Evolutionary conservation across 2,797 vertebrate genomes (phyloP), one percentile per base, ranked within the genome.

Genomic region (Oceanodroma leucorhoa): DNA sequence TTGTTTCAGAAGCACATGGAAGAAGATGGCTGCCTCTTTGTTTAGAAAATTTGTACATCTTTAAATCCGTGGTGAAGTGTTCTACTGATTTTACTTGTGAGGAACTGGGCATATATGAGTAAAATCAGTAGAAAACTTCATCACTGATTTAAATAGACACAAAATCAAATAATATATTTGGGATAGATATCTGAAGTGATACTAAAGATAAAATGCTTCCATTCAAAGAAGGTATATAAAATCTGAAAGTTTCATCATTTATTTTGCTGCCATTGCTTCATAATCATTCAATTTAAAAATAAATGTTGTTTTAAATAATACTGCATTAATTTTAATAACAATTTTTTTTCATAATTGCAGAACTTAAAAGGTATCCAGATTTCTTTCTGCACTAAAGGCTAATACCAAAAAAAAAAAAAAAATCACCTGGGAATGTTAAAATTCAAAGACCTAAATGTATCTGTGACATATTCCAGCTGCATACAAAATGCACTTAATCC

Each of bases 391-490:
- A 75, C 65, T 78, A 46, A 73, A 87, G 43, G 18, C 66, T 92
- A 66, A 97, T 89, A 94, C 19, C 22, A 46, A 23, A 34, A 58
- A 57, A 96, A 95, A 97, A 61, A 57, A 57, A 26, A 41, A 84
- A 20, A 69, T 91, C 91, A 96, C 94, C 93, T 95, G 89, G 82
- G 86, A 95, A 90, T 41, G 57, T 87, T 94, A 80, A 97, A 98
- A 93, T 97, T 97, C 97, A 97, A 94, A 96, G 83, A 93, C 92
- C 70, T 93, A 30, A 91, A 81, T 92, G 96, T 97, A 98, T 98
- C 97, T 96, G 92, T 98, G 98, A 98, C 95, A 94, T 95, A 95
- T 81, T 97, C 97, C 98, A 99, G 98, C 98, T 98, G 98, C 96
- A 96, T 89, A 72, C 83, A 95, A 97, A 97, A 97, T 93, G 95